A percentile compares a stretch with the other conserved stretches of the same genome.
Evolutionary conservation across 2,888 invertebrate species (phyloP).

Genomic region (Pharmacophagus antenor): DNA sequence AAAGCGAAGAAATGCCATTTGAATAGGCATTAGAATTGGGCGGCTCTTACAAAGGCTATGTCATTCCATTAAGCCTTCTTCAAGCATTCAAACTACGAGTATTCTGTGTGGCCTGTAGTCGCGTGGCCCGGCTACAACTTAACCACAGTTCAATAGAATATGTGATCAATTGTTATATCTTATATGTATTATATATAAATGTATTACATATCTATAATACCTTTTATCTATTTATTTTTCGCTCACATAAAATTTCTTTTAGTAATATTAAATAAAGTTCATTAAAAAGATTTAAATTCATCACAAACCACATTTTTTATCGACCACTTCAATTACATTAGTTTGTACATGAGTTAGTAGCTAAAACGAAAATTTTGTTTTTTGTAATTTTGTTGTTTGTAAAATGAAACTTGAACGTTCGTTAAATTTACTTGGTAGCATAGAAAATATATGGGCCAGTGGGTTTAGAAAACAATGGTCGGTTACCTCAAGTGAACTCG

Average conservation of each 20-base stretch:
- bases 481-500: slow-evolving; percentile 15
- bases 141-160: slow-evolving; percentile 65
- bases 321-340: too few species aligned
- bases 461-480: slow-evolving; percentile 26
- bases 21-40: slow-evolving; percentile 81
- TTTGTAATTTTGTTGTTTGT: too few species aligned
- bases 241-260: too few species aligned
- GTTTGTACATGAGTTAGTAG: too few species aligned
- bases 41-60: slow-evolving; percentile 78
- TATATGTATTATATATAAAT: too few species aligned
- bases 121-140: slow-evolving; percentile 57
- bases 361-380: too few species aligned
- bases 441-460: slow-evolving; percentile 22
- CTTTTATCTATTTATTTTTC: too few species aligned
- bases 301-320: too few species aligned
- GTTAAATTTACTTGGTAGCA: slow-evolving; percentile 6
- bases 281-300: too few species aligned
- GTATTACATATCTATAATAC: too few species aligned
- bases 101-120: slow-evolving; percentile 75
- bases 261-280: too few species aligned
- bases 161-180: slow-evolving; percentile 73
- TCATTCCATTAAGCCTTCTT: slow-evolving; percentile 81
- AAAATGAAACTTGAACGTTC: neutral
- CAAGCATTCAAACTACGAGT: slow-evolving; percentile 68
- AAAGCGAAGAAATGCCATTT: slow-evolving; percentile 79